Percentiles rank a stretch among this genome's conserved stretches.
Conservation (phyloP, 2,888 invertebrate species). For the Macaria notata region DNA sequence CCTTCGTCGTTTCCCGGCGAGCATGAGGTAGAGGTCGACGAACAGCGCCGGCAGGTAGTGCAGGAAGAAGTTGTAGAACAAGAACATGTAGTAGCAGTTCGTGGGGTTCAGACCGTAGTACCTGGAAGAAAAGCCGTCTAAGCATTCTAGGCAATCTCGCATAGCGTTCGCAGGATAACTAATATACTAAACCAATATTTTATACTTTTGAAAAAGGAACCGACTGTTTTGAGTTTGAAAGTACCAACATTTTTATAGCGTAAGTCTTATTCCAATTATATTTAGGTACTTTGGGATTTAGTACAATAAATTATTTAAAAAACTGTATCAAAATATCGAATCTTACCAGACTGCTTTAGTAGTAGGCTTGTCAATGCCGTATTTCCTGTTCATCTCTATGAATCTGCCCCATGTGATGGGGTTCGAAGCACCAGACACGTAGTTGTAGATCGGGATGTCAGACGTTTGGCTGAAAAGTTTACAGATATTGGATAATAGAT, state of each 20-base stretch:
- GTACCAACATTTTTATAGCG: no score
- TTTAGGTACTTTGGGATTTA: no score
- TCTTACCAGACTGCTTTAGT: slow-evolving; percentile 86
- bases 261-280: no score
- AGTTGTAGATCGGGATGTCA: slow-evolving; percentile 90
- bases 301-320: no score
- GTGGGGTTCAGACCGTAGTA: slow-evolving; percentile 85
- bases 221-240: no score
- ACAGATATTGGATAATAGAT: slow-evolving; percentile 14
- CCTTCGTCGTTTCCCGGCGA: slow-evolving; percentile 83
- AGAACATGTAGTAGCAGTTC: slow-evolving; percentile 80
- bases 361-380: slow-evolving; percentile 82
- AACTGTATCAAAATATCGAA: no score
- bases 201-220: no score
- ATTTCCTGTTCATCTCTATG: slow-evolving; percentile 80
- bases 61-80: slow-evolving; percentile 84
- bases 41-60: slow-evolving; percentile 86
- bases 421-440: slow-evolving; percentile 91
- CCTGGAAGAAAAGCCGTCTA: slow-evolving; percentile 43
- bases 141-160: no score
- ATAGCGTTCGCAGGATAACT: no score
- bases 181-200: no score
- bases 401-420: slow-evolving; percentile 90
- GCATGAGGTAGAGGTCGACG: slow-evolving; percentile 77
- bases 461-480: slow-evolving; percentile 68